Evolutionary conservation across 1,140 invertebrate species (phyloP).

Genomic region (Solenopsis fugax): DNA sequence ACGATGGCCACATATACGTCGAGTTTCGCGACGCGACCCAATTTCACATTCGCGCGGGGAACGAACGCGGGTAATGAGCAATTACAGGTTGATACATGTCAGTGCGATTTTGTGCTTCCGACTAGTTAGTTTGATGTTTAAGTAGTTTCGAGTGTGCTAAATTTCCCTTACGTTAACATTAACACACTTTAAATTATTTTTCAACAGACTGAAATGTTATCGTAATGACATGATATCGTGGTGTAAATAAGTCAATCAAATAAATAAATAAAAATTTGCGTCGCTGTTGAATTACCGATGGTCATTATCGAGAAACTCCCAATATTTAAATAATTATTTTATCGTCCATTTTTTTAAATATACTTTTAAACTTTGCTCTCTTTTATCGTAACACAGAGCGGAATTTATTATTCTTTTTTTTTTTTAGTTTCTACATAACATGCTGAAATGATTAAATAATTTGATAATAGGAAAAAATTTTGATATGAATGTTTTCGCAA

Average conservation of each 20-base stretch:
- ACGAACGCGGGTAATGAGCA: constrained; percentile 33
- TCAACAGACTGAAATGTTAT: not conserved
- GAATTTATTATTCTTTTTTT: too few relatives aligned
- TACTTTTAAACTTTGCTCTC: not conserved
- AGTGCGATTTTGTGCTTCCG: not conserved
- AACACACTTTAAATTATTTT: not conserved
- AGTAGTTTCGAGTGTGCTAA: constrained; percentile 7
- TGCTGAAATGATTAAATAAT: too few relatives aligned
- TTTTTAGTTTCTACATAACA: too few relatives aligned
- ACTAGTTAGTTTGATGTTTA: not conserved
- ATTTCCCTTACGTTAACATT: not conserved
- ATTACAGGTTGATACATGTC: constrained; percentile 29
- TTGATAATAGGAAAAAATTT: too few relatives aligned
- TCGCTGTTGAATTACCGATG: too few relatives aligned
- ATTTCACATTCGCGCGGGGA: constrained; percentile 6
- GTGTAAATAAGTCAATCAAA: constrained; percentile 9
- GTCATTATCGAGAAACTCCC: not conserved
- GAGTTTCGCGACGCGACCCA: constrained; percentile 11
- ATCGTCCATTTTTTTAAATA: not conserved
- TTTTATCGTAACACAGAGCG: too few relatives aligned
- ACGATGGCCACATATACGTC: not conserved
- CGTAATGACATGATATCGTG: not conserved
- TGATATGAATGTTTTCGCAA: not conserved
- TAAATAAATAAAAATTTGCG: too few relatives aligned
- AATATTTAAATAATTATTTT: not conserved